Conservation (phyloP, 2,888 invertebrate species). For the Toxonevra muliebris region DNA sequence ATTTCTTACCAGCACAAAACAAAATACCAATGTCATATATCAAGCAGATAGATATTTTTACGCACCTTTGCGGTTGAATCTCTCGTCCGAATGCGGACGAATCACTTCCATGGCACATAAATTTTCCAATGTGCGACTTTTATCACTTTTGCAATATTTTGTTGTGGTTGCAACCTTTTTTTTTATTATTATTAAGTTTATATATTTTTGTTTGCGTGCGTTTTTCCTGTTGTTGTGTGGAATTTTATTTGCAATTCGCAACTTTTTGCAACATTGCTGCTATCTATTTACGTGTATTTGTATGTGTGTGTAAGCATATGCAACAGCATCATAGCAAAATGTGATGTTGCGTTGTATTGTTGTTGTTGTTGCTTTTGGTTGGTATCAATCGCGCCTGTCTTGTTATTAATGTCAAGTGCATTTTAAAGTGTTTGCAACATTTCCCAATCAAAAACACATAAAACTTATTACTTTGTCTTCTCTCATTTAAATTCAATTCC, state of each 20-base stretch:
- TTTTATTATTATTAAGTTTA: neutral
- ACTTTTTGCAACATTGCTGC: neutral
- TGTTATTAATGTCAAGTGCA: slow-evolving; percentile 42
- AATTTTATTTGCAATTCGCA: neutral
- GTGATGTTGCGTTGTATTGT: neutral
- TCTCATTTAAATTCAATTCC: neutral
- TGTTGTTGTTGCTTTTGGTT: neutral
- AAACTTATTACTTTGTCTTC: slow-evolving; percentile 36
- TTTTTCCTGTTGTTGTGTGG: no score
- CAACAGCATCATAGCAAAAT: neutral
- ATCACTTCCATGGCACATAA: neutral
- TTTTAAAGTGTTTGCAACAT: slow-evolving; percentile 36
- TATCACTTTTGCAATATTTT: slow-evolving; percentile 20
- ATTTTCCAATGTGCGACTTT: slow-evolving; percentile 14
- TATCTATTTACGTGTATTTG: neutral
- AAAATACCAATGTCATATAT: no score
- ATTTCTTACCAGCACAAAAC: no score
- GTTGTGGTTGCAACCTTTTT: slow-evolving; percentile 1
- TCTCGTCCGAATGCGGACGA: no score
- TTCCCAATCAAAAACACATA: slow-evolving; percentile 41
- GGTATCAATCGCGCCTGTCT: slow-evolving; percentile 32
- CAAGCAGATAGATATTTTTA: no score
- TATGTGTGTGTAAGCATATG: neutral
- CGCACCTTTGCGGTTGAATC: no score
- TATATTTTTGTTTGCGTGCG: neutral